Evolutionary conservation across 2,797 vertebrate species (phyloP).

Genomic region (Chaunax sp.): DNA sequence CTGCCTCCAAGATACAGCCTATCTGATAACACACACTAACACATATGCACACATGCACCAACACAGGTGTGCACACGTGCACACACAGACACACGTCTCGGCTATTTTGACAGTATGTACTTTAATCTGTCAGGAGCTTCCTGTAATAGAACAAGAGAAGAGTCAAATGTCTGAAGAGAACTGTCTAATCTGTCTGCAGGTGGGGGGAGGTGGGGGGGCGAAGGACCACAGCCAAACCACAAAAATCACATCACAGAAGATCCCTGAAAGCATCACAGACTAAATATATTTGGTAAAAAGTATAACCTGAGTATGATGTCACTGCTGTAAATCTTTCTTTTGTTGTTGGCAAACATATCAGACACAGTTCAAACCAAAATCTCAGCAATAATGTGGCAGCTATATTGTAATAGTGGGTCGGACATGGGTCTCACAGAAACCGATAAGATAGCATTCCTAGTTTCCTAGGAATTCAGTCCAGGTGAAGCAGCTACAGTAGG

Average conservation of each 20-base stretch:
- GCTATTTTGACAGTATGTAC: conserved; percentile 60
- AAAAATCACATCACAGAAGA: conserved; percentile 12
- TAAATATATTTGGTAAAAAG: not conserved
- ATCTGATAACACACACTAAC: conserved; percentile 65
- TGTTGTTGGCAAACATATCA: not conserved
- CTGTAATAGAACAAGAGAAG: conserved; percentile 69
- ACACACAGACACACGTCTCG: conserved; percentile 42
- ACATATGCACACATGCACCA: conserved; percentile 31
- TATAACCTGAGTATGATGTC: not conserved
- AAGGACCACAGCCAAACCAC: conserved; percentile 21
- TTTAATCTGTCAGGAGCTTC: conserved; percentile 75
- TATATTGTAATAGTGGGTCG: no score
- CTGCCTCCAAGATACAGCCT: conserved; percentile 62
- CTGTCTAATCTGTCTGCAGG: conserved; percentile 55
- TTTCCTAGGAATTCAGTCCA: no score
- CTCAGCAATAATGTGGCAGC: no score
- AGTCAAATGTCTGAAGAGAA: conserved; percentile 67
- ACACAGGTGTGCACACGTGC: conserved; percentile 5
- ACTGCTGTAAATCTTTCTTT: no score
- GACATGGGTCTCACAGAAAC: no score
- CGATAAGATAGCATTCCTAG: no score
- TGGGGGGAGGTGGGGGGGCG: conserved; percentile 11
- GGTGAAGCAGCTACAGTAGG: no score
- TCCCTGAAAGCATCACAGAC: not conserved
- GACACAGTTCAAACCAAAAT: not conserved